Conservation (phyloP, 2,888 invertebrate genomes). For the Arge pagana region DNA sequence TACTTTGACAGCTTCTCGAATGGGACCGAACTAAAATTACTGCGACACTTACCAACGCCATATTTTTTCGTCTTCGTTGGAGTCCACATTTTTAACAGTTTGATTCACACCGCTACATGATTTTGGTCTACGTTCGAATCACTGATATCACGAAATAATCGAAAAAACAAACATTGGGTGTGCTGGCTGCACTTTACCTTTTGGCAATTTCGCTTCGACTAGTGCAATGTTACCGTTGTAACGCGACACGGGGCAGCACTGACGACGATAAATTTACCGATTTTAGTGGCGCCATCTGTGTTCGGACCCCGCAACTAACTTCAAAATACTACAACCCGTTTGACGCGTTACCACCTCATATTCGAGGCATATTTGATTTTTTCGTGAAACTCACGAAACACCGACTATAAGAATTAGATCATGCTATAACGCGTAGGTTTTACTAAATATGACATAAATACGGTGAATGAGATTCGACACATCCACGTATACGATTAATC, state of each 20-base stretch:
- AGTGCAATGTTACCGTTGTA: background rate
- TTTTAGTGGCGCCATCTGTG: background rate
- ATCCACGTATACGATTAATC: too few relatives aligned
- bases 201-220: conserved; percentile 23
- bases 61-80: conserved; percentile 75
- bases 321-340: too few relatives aligned
- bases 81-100: conserved; percentile 67
- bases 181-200: conserved; percentile 43
- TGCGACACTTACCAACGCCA: conserved; percentile 70
- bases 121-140: conserved; percentile 2
- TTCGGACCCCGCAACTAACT: background rate
- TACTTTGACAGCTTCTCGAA: conserved; percentile 37
- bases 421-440: too few relatives aligned
- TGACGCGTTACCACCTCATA: too few relatives aligned
- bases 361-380: too few relatives aligned
- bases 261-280: background rate
- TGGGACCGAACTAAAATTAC: conserved; percentile 21
- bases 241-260: conserved; percentile 7
- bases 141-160: conserved; percentile 32
- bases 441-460: too few relatives aligned
- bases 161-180: conserved; percentile 55
- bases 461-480: too few relatives aligned
- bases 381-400: too few relatives aligned
- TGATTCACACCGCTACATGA: conserved; percentile 41
- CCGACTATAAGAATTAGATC: too few relatives aligned